These are phyloP conservation scores for Pseudorectes ferrugineus DNA, from an alignment of 2,113 vertebrate species.

Conservation along the genomic window DNA sequence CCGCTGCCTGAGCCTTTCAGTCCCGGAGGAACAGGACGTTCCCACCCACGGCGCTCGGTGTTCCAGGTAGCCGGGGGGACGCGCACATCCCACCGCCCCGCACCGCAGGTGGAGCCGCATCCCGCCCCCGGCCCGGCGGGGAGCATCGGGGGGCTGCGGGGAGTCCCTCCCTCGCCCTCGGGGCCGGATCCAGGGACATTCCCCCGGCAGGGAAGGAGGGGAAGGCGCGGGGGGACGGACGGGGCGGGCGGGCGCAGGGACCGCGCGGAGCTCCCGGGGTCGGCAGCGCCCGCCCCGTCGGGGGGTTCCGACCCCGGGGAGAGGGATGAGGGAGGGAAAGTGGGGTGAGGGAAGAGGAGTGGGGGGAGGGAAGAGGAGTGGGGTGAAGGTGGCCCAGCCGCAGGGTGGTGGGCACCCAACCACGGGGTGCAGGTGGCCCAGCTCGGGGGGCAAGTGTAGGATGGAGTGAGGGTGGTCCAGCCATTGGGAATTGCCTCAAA, in stretches of 20 bases:
- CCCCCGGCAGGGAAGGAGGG: background rate
- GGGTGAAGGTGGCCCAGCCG: background rate
- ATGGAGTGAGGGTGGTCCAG: background rate
- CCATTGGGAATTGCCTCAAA: background rate
- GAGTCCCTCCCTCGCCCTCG: background rate
- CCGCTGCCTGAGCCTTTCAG: background rate
- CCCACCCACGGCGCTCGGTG: background rate
- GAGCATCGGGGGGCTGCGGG: background rate
- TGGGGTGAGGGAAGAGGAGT: too few relatives aligned
- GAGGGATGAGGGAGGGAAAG: background rate
- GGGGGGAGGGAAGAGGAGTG: too few relatives aligned
- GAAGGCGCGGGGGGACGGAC: background rate
- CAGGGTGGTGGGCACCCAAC: background rate
- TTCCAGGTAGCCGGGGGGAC: background rate
- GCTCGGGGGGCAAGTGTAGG: background rate
- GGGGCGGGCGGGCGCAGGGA: background rate
- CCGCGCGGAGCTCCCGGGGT: background rate
- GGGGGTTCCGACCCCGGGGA: background rate
- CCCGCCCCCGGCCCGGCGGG: background rate
- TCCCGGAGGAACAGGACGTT: background rate
- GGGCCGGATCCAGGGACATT: background rate
- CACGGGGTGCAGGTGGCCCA: too few relatives aligned
- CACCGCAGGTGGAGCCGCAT: background rate
- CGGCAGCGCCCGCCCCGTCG: background rate
- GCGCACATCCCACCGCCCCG: background rate